A percentile compares a stretch with the other conserved stretches of the same genome.
Evolutionary conservation across 64 coral and sea anemone species (phyloP).

Genomic region (Montipora efflorescens): DNA sequence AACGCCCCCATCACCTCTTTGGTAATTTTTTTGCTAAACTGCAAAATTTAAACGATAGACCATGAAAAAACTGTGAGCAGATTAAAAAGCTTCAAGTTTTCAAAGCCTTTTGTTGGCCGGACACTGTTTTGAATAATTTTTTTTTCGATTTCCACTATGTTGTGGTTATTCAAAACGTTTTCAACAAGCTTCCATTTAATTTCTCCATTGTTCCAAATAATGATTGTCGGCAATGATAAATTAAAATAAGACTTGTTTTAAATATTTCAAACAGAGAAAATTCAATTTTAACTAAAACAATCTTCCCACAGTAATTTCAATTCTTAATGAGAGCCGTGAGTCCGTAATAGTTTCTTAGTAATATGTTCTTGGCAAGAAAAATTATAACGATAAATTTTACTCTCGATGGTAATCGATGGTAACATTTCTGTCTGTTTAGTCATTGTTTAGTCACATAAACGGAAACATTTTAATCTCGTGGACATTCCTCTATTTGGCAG

Average conservation of each 20-base stretch:
- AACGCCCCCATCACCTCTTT: not conserved
- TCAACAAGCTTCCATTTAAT: too few relatives aligned
- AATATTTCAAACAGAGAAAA: too few relatives aligned
- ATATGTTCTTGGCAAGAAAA: not conserved
- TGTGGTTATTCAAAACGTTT: too few relatives aligned
- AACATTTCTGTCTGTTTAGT: slow-evolving; percentile 23
- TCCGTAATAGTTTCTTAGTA: not conserved
- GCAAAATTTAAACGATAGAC: not conserved
- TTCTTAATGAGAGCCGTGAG: not conserved
- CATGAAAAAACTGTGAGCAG: not conserved
- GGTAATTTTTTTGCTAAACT: not conserved
- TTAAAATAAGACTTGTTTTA: too few relatives aligned
- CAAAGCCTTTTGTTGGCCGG: too few relatives aligned
- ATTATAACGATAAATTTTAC: not conserved
- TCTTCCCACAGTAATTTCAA: too few relatives aligned
- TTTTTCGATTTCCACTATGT: too few relatives aligned
- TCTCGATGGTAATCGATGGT: not conserved
- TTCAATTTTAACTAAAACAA: too few relatives aligned
- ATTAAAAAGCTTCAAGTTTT: too few relatives aligned
- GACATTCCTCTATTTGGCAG: slow-evolving; percentile 16
- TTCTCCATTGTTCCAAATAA: too few relatives aligned
- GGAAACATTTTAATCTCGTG: slow-evolving; percentile 25
- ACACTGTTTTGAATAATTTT: too few relatives aligned
- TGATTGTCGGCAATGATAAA: too few relatives aligned
- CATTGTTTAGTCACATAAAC: slow-evolving; percentile 1